These are phyloP conservation scores for Laothoe populi DNA, from an alignment of 2,888 invertebrate species.

Conservation along the genomic window DNA sequence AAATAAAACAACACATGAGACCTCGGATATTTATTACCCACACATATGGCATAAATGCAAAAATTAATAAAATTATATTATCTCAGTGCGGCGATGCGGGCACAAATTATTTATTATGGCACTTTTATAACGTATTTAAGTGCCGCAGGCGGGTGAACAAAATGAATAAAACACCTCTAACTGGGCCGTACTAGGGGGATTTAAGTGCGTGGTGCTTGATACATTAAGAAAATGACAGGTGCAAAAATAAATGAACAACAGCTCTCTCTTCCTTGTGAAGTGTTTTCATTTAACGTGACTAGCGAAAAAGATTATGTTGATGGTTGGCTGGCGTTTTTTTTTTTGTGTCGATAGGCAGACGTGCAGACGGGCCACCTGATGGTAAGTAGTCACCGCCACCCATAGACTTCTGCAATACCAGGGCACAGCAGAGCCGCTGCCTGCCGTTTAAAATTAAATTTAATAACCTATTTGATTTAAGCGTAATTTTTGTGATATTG, in stretches of 20 bases:
- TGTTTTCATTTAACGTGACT: background rate
- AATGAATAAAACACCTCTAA: constrained; percentile 17
- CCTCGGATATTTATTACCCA: constrained; percentile 5
- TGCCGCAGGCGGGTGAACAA: constrained; percentile 25
- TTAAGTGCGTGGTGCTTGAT: background rate
- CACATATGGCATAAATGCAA: constrained; percentile 9
- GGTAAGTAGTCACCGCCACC: too few species aligned
- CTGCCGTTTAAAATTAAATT: too few species aligned
- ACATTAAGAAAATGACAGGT: constrained; percentile 1
- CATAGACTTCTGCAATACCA: too few species aligned
- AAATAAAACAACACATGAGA: constrained; percentile 5
- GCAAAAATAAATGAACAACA: constrained; percentile 9
- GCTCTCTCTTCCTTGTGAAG: background rate
- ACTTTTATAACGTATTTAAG: constrained; percentile 34
- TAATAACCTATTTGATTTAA: too few species aligned
- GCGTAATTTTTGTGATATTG: too few species aligned
- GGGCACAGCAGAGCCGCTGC: too few species aligned
- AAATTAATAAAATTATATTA: constrained; percentile 13
- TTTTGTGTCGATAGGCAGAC: too few species aligned
- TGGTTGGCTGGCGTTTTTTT: too few species aligned
- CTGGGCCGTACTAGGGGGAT: background rate
- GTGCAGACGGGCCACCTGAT: too few species aligned
- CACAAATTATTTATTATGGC: constrained; percentile 24
- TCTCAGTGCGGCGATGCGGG: constrained; percentile 9
- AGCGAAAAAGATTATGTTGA: too few species aligned